A percentile compares a stretch with the other conserved stretches of the same genome.
Conservation (phyloP, 2,797 vertebrate genomes). For the Neosalanx taihuensis region DNA sequence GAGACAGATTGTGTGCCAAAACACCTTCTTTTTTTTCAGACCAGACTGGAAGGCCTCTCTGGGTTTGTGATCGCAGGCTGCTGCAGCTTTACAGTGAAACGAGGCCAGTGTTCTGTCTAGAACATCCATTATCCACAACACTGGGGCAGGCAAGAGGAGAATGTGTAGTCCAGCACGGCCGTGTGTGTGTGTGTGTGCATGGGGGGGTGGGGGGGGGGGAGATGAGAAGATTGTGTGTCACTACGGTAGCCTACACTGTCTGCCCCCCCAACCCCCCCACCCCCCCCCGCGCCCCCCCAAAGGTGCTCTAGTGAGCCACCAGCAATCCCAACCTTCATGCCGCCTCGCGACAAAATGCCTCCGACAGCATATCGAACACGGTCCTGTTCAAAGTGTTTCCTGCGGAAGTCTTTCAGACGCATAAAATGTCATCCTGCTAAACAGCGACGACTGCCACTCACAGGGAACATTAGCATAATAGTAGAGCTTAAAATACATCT, state of each 20-base stretch:
- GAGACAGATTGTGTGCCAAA: background rate
- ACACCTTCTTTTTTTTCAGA: background rate
- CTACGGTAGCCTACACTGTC: too few species aligned
- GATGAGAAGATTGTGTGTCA: too few species aligned
- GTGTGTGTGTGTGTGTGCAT: background rate
- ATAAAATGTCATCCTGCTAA: background rate
- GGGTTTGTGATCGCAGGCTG: background rate
- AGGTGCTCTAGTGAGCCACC: too few species aligned
- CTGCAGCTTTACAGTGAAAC: background rate
- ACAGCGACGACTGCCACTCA: background rate
- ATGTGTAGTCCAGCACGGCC: background rate
- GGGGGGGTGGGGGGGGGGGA: too few species aligned
- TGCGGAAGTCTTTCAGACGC: too few species aligned
- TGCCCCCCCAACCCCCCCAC: too few species aligned
- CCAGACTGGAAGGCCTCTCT: background rate
- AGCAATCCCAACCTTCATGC: too few species aligned
- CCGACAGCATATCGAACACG: too few species aligned
- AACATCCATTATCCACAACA: background rate
- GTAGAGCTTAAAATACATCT: background rate
- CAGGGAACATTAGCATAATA: background rate
- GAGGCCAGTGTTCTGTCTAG: background rate
- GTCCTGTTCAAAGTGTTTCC: too few species aligned
- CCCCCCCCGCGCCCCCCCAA: too few species aligned
- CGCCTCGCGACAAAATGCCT: too few species aligned
- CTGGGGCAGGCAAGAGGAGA: background rate